phyloP scores from a whole-genome alignment of 2,797 vertebrate species.

The Coendou prehensilis region DNA sequence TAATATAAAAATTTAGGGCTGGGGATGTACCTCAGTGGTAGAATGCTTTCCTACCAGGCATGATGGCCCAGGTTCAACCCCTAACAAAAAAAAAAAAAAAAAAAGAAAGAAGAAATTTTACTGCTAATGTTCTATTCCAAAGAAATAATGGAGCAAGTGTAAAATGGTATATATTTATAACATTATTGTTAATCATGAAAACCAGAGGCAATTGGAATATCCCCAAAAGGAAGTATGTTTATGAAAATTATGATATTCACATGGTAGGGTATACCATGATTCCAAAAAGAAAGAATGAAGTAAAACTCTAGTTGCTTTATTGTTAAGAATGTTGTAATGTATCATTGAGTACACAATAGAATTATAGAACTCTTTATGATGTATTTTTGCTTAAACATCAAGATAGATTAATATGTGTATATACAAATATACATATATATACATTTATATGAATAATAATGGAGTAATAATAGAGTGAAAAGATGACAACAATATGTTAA shows the following conservation, averaged over 20 bases:
- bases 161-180: background rate
- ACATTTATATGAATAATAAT: background rate
- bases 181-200: background rate
- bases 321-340: background rate
- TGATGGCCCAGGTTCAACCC: background rate
- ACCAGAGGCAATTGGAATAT: too few relatives aligned
- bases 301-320: background rate
- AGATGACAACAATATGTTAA: background rate
- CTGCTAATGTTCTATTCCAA: background rate
- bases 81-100: background rate
- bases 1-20: background rate
- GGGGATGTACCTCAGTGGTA: background rate
- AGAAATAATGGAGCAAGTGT: background rate
- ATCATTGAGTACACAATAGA: background rate
- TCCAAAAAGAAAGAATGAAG: background rate
- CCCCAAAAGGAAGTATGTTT: background rate
- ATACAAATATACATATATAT: too few relatives aligned
- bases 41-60: background rate
- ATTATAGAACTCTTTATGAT: background rate
- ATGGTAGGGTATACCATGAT: background rate
- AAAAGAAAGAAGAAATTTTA: background rate
- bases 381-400: background rate
- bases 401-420: too few relatives aligned
- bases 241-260: background rate
- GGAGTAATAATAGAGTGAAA: background rate